Percentiles rank a stretch among this genome's conserved stretches.
phyloP scores from a whole-genome alignment of 1,140 invertebrate genomes.

The Gerris buenoi region DNA sequence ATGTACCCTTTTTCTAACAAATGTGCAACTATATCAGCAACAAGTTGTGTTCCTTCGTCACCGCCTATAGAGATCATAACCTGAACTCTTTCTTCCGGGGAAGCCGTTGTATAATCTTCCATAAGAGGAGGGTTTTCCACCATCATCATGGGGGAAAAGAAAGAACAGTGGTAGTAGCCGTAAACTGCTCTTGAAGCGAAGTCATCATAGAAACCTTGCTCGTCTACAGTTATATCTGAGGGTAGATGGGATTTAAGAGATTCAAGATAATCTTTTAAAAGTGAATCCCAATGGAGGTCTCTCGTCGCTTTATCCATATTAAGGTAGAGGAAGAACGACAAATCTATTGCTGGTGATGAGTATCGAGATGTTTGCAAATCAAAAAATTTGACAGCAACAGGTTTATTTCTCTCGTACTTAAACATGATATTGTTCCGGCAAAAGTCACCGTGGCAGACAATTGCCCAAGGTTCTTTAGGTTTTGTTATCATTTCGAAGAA shows the following conservation, averaged over 20 bases:
- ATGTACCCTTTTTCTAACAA: background rate
- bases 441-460: slow-evolving; percentile 38
- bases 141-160: slow-evolving; percentile 24
- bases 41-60: background rate
- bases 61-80: background rate
- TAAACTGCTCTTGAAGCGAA: slow-evolving; percentile 25
- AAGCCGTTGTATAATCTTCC: background rate
- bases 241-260: slow-evolving; percentile 11
- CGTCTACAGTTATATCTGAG: slow-evolving; percentile 9
- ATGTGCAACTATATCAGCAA: background rate
- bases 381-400: slow-evolving; percentile 26
- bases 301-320: slow-evolving; percentile 21
- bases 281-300: slow-evolving; percentile 20
- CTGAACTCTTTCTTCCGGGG: background rate
- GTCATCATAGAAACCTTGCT: slow-evolving; percentile 25
- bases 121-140: background rate
- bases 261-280: slow-evolving; percentile 28
- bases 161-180: slow-evolving; percentile 25
- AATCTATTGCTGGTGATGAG: slow-evolving; percentile 28
- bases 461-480: slow-evolving; percentile 28
- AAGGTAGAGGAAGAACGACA: slow-evolving; percentile 31
- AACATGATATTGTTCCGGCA: slow-evolving; percentile 40
- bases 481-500: background rate
- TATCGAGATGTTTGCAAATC: slow-evolving; percentile 30
- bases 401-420: slow-evolving; percentile 23